A percentile compares a stretch with the other conserved stretches of the same genome.
Evolutionary conservation across 2,888 invertebrate species (phyloP).

Genomic region (Agrochola lota): DNA sequence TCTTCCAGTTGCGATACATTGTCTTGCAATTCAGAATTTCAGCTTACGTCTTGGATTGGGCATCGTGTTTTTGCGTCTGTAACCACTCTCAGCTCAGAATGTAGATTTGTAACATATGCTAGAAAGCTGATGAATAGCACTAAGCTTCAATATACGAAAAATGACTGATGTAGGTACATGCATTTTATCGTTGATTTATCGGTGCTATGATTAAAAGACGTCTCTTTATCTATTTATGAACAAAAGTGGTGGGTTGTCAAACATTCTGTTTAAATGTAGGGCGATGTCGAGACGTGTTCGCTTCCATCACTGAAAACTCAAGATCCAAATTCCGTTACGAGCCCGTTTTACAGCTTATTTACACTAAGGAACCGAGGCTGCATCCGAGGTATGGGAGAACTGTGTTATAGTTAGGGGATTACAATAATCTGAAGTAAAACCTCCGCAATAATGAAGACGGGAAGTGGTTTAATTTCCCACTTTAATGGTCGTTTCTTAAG

Average conservation of each 20-base stretch:
- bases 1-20: too few relatives aligned
- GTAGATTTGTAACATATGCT: not conserved
- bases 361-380: conserved; percentile 50
- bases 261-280: conserved; percentile 56
- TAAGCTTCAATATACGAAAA: not conserved
- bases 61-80: not conserved
- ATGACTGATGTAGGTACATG: not conserved
- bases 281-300: conserved; percentile 62
- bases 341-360: conserved; percentile 71
- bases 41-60: not conserved
- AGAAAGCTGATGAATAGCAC: not conserved
- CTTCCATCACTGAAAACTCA: conserved; percentile 70
- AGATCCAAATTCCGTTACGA: conserved; percentile 70
- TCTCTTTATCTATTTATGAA: conserved; percentile 39
- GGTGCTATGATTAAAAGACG: conserved; percentile 20
- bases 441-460: conserved; percentile 10
- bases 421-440: conserved; percentile 23
- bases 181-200: conserved; percentile 31
- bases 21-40: not conserved
- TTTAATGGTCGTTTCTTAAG: conserved; percentile 6
- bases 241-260: conserved; percentile 35
- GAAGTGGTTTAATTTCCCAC: conserved; percentile 1
- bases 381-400: conserved; percentile 38
- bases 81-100: not conserved
- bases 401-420: conserved; percentile 29